phyloP scores from a whole-genome alignment of 2,797 vertebrate species.

The Cichlasoma orientale region DNA sequence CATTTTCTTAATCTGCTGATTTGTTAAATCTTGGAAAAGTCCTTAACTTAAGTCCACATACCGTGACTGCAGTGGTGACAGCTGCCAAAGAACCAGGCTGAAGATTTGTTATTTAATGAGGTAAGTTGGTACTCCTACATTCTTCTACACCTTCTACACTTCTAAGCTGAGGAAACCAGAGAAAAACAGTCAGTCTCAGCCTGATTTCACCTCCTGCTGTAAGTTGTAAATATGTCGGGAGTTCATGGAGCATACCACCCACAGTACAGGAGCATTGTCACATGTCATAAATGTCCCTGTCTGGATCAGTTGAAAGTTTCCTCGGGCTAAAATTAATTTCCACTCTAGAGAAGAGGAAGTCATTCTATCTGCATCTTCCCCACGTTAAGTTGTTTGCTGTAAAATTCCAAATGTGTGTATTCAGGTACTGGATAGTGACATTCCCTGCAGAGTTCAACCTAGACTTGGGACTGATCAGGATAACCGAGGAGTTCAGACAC shows the following conservation, averaged over 20 bases:
- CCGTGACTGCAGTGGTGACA: slow-evolving; percentile 83
- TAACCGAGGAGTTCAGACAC: slow-evolving; percentile 93
- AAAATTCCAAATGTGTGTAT: slow-evolving; percentile 11
- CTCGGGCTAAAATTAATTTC: not conserved
- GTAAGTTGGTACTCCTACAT: slow-evolving; percentile 73
- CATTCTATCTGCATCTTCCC: not conserved
- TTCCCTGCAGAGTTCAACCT: slow-evolving; percentile 98
- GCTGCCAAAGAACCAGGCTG: slow-evolving; percentile 84
- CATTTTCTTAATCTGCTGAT: not conserved
- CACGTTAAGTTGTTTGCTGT: not conserved
- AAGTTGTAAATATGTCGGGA: not conserved
- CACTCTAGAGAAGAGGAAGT: not conserved
- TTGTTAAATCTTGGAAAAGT: slow-evolving; percentile 17
- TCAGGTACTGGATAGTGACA: slow-evolving; percentile 96
- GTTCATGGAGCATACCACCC: not conserved
- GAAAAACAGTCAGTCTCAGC: not conserved
- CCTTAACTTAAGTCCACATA: slow-evolving; percentile 84
- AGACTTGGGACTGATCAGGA: slow-evolving; percentile 90
- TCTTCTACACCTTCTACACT: not conserved
- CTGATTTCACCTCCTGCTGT: no score
- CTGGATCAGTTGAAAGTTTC: not conserved
- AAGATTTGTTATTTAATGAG: slow-evolving; percentile 98
- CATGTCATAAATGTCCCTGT: not conserved
- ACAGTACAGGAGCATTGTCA: not conserved
- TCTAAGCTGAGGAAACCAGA: not conserved